Conservation (phyloP, 1,140 invertebrate genomes). For the Cherax quadricarinatus region DNA sequence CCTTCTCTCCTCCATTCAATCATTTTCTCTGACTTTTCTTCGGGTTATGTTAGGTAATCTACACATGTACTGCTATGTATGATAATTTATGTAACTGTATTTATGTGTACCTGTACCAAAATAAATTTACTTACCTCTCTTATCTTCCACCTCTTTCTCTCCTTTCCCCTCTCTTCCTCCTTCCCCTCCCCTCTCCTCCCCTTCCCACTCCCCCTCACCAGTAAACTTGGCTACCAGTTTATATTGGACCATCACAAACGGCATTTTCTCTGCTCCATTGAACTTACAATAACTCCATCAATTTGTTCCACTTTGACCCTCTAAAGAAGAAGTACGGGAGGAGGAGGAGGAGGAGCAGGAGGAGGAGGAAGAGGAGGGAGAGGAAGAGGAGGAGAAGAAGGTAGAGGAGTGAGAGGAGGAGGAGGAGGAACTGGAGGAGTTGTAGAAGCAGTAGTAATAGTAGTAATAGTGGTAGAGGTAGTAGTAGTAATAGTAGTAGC, state of each 20-base stretch:
- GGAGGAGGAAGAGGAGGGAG: neutral
- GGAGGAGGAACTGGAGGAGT: neutral
- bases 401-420: neutral
- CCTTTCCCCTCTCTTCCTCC: neutral
- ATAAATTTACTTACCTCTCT: no score
- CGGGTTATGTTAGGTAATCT: no score
- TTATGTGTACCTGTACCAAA: no score
- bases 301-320: slow-evolving; percentile 61
- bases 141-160: neutral
- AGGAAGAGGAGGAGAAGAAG: neutral
- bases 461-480: no score
- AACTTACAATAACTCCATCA: slow-evolving; percentile 65
- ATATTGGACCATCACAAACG: slow-evolving; percentile 48
- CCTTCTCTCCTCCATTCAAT: neutral
- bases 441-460: neutral
- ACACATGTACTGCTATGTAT: no score
- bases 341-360: neutral
- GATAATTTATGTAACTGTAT: no score
- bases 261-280: slow-evolving; percentile 56
- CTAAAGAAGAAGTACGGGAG: neutral
- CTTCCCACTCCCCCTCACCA: neutral
- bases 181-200: neutral
- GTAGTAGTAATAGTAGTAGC: no score
- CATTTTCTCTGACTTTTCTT: neutral
- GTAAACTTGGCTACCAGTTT: slow-evolving; percentile 29